phyloP scores from a whole-genome alignment of 2,888 invertebrate genomes.

The Hirtodrosophila cameraria region DNA sequence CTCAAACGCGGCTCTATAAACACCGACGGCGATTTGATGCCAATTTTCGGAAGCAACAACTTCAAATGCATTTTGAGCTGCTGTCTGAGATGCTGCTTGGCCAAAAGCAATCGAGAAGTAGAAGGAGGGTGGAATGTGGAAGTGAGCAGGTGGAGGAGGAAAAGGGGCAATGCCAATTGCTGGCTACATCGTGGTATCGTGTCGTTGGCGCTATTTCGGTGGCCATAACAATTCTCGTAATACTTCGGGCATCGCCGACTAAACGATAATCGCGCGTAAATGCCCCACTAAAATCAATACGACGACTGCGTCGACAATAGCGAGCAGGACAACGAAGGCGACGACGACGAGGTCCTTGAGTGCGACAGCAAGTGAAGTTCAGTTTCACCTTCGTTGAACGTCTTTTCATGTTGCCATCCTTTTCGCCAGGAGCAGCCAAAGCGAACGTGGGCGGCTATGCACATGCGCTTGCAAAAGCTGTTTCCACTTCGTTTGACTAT shows the following conservation, averaged over 20 bases:
- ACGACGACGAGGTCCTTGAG: slow-evolving; percentile 26
- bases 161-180: slow-evolving; percentile 43
- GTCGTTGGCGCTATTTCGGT: slow-evolving; percentile 74
- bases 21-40: slow-evolving; percentile 22
- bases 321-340: slow-evolving; percentile 12
- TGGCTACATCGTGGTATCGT: slow-evolving; percentile 64
- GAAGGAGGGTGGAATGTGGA: no score
- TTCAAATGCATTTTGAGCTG: slow-evolving; percentile 32
- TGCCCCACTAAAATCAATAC: slow-evolving; percentile 84
- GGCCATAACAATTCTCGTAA: slow-evolving; percentile 83
- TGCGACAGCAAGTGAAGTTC: slow-evolving; percentile 42
- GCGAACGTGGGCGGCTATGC: slow-evolving; percentile 72
- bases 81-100: slow-evolving; percentile 1
- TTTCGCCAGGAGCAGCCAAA: slow-evolving; percentile 38
- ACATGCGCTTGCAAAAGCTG: slow-evolving; percentile 72
- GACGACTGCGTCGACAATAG: slow-evolving; percentile 61
- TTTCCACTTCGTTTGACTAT: slow-evolving; percentile 5
- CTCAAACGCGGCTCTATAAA: slow-evolving; percentile 24
- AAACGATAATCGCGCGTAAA: slow-evolving; percentile 84
- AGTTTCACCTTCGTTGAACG: slow-evolving; percentile 65
- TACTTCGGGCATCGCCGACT: slow-evolving; percentile 82
- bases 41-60: slow-evolving; percentile 42
- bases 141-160: not conserved
- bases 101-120: not conserved
- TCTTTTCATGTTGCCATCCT: slow-evolving; percentile 57